These are phyloP conservation scores for Cervus canadensis DNA, from an alignment of 2,113 vertebrate species.

Conservation along the genomic window DNA sequence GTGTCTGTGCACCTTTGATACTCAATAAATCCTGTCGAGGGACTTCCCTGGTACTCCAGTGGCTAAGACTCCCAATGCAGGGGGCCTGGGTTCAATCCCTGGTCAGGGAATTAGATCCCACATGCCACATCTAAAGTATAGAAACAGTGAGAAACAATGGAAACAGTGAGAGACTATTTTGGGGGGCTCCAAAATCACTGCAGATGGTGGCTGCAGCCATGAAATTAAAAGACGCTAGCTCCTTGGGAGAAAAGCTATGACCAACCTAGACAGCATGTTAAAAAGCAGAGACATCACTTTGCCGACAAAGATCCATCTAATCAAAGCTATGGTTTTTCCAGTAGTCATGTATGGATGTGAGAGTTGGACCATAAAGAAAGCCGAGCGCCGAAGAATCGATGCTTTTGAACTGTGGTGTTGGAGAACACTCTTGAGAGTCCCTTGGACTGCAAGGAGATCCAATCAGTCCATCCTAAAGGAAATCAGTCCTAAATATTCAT, in stretches of 20 bases:
- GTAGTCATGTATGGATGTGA: neutral
- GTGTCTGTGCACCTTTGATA: rapidly evolving
- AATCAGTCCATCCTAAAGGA: neutral
- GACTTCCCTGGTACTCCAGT: neutral
- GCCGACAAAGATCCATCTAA: neutral
- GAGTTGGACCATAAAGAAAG: neutral
- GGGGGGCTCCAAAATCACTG: neutral
- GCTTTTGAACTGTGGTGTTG: neutral
- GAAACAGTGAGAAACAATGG: neutral
- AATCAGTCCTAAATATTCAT: neutral
- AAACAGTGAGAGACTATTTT: neutral
- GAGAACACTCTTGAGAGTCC: neutral
- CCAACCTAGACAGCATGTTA: neutral
- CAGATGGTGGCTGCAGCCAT: neutral
- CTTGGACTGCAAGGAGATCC: neutral
- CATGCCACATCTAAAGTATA: neutral
- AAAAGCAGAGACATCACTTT: neutral
- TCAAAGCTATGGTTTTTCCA: neutral
- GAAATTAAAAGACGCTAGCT: neutral
- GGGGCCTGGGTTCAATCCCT: neutral
- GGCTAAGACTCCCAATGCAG: neutral
- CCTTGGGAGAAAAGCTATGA: neutral
- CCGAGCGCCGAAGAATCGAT: neutral
- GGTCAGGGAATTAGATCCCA: neutral
- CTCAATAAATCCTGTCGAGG: neutral